Conservation (phyloP, 1,140 invertebrate genomes). For the Saxidomus purpurata region DNA sequence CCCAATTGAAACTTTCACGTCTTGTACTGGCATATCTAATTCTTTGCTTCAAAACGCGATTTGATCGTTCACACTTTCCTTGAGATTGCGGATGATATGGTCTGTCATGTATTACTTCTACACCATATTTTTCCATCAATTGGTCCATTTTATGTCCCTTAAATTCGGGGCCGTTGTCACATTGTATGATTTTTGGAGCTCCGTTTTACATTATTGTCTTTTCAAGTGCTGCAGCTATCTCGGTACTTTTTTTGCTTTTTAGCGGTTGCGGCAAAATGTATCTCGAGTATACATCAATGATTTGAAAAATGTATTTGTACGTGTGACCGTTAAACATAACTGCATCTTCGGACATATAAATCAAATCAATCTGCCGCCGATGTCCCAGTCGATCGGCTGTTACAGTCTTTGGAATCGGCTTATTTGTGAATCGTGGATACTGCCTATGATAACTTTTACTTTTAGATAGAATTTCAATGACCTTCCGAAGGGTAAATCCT, state of each 20-base stretch:
- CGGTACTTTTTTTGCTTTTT: neutral
- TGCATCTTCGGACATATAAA: neutral
- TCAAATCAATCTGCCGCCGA: slow-evolving; percentile 41
- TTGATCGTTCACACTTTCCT: slow-evolving; percentile 56
- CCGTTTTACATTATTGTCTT: slow-evolving; percentile 22
- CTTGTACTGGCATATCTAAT: neutral
- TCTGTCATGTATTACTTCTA: slow-evolving; percentile 13
- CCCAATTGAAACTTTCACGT: slow-evolving; percentile 45
- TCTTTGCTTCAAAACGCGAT: slow-evolving; percentile 6
- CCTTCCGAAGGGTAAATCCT: neutral
- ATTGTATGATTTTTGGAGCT: slow-evolving; percentile 38
- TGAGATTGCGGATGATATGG: slow-evolving; percentile 54
- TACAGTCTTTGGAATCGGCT: slow-evolving; percentile 23
- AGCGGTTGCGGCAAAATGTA: slow-evolving; percentile 35
- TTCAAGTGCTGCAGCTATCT: neutral
- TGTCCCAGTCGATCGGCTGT: neutral
- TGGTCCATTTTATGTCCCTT: slow-evolving; percentile 5
- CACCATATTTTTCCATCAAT: neutral
- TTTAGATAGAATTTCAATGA: neutral
- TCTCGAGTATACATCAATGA: slow-evolving; percentile 56
- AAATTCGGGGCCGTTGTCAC: slow-evolving; percentile 47
- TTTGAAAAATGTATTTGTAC: slow-evolving; percentile 51
- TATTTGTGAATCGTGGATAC: slow-evolving; percentile 28
- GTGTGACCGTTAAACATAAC: neutral
- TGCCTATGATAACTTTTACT: slow-evolving; percentile 20